Base-by-base conservation (phyloP, 1,140 invertebrate genomes). In the Eumaeus atala region DNA sequence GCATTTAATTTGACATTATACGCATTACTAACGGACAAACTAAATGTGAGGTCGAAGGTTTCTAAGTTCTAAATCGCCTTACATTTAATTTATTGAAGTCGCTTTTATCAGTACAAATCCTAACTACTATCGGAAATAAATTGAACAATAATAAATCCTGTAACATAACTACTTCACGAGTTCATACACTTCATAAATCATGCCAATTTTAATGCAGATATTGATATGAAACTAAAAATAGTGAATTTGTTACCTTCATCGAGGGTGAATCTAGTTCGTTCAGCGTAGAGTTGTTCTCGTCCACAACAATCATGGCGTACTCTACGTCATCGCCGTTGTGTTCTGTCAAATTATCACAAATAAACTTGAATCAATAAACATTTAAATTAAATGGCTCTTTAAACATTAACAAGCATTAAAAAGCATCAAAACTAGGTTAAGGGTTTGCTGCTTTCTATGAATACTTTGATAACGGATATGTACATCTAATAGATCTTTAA, bases 281-380 rank as follows among this genome's bases (percentile, higher is more conserved):
- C 56, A 95, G 92, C 1, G 94, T 93, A 1, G 94, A 94, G 87
- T 95, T 95, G 69, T 94, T 95, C 82, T 96, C 95, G 74, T 96
- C 95, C 56, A 96, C 94, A 44, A 96, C 94, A 67, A 96, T 96
- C 54, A 96, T 94, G 67, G 96, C 94, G 74, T 95, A 95, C 70
- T 96, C 95, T 11, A 90, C 92, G 70, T 94, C 93, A 62, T 95
- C 94, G 58, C 93, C 92, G 50, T 90, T 84, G 71, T 84, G 81
- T 70, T 87, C 84, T 87, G 42, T 57, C 35, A 62, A 60, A 51
- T 44, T 50, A 56, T 51, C 57, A 51, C 48, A 58, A n/a, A 48
- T n/a, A 16, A 58, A 9, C 38, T 44, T 37, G 3, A 16, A 6
- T 5, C 12, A 10, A 44, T 9, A 42, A 7, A 11, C 3, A 16